These are phyloP conservation scores for Dendrolimus houi DNA, from an alignment of 2,888 invertebrate species.

Conservation along the genomic window DNA sequence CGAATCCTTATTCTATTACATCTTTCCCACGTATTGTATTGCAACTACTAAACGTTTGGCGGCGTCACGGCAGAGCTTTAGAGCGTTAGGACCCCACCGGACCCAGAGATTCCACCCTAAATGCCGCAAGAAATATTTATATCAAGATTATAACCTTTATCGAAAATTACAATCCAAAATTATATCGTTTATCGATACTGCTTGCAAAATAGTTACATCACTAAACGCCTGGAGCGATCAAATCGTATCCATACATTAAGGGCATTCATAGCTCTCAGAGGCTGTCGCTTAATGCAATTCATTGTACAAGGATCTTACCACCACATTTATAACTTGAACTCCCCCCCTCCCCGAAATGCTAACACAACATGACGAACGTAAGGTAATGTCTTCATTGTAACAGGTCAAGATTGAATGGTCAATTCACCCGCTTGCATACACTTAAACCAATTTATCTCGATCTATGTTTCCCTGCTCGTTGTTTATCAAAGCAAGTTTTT, in stretches of 20 bases:
- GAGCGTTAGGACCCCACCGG: too few species aligned
- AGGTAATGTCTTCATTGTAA: conserved; percentile 19
- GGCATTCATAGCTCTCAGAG: conserved; percentile 58
- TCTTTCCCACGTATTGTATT: too few species aligned
- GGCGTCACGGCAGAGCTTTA: too few species aligned
- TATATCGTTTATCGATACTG: conserved; percentile 4
- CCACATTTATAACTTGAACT: conserved; percentile 28
- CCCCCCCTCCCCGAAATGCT: conserved; percentile 15
- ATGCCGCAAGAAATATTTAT: too few species aligned
- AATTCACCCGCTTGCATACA: conserved; percentile 36
- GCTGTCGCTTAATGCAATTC: conserved; percentile 69
- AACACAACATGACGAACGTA: conserved; percentile 12
- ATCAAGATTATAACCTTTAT: too few species aligned
- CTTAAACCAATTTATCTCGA: conserved; percentile 31
- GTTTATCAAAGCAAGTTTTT: conserved; percentile 26
- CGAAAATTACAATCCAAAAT: not conserved
- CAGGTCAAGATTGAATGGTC: conserved; percentile 27
- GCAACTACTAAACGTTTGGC: too few species aligned
- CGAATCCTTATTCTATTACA: too few species aligned
- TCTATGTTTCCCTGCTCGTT: conserved; percentile 14
- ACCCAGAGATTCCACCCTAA: too few species aligned
- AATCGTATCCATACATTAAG: conserved; percentile 65
- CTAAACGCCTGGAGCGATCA: conserved; percentile 52
- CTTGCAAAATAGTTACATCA: conserved; percentile 16
- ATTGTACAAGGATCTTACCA: conserved; percentile 59